Conservation (phyloP, 2,888 invertebrate species). For the Notocelia uddmanniana region DNA sequence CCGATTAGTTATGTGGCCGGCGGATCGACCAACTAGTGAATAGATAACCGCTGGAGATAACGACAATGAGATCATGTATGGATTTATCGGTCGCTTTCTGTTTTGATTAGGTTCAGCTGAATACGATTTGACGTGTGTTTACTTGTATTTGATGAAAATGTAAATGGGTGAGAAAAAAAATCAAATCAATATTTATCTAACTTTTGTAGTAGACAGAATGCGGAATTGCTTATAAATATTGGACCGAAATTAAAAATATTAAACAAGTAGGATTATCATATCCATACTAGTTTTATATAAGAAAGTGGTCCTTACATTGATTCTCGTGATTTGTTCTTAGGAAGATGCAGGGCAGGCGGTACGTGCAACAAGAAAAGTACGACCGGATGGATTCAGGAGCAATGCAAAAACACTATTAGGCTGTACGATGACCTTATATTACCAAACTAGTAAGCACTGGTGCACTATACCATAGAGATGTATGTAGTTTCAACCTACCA, state of each 20-base stretch:
- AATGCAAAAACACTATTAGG: too few relatives aligned
- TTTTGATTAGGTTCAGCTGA: constrained; percentile 24
- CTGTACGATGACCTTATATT: background rate
- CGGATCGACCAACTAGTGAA: constrained; percentile 23
- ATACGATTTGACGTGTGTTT: constrained; percentile 1
- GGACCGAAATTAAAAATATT: background rate
- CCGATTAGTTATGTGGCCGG: background rate
- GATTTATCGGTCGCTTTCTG: constrained; percentile 41
- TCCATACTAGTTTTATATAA: too few relatives aligned
- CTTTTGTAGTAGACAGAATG: background rate
- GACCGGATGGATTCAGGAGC: background rate
- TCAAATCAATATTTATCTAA: background rate
- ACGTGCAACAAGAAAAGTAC: background rate
- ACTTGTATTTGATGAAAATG: background rate
- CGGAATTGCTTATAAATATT: background rate
- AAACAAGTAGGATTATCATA: too few relatives aligned
- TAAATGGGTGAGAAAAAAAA: background rate
- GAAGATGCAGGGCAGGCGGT: background rate
- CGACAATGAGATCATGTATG: constrained; percentile 45
- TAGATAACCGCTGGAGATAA: constrained; percentile 42
- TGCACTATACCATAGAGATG: too few relatives aligned
- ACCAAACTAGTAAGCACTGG: too few relatives aligned
- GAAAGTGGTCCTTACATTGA: background rate
- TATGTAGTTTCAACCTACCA: too few relatives aligned
- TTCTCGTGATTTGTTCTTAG: background rate